A percentile compares a stretch with the other conserved stretches of the same genome.
Conservation (phyloP, 64 coral and sea anemone species). For the Montipora cactus region DNA sequence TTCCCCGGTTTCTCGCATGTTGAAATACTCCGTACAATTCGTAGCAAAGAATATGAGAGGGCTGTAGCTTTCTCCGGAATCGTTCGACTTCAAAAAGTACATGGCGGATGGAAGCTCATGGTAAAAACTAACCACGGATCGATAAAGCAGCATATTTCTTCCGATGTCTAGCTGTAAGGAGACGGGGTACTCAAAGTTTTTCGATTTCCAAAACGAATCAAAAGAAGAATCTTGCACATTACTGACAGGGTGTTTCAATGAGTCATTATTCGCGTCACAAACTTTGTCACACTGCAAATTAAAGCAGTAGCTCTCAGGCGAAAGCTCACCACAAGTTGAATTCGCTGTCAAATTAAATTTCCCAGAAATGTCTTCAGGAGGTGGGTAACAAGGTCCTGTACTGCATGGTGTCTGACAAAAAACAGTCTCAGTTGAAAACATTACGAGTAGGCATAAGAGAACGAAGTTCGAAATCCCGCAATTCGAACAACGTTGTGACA, state of each 20-base stretch:
- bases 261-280: conserved; percentile 19
- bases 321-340: conserved; percentile 53
- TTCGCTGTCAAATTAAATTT: conserved; percentile 55
- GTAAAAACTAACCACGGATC: conserved; percentile 46
- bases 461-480: conserved; percentile 18
- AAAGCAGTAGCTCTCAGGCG: conserved; percentile 18
- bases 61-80: conserved; percentile 29
- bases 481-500: conserved; percentile 14
- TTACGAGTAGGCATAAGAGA: not conserved
- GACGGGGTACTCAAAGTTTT: conserved; percentile 58
- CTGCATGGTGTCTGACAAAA: conserved; percentile 6
- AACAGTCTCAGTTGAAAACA: conserved; percentile 24
- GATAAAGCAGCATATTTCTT: conserved; percentile 41
- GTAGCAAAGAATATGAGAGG: conserved; percentile 51
- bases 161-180: conserved; percentile 52
- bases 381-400: conserved; percentile 58
- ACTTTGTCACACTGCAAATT: conserved; percentile 28
- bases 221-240: conserved; percentile 14
- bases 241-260: conserved; percentile 4
- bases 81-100: conserved; percentile 68
- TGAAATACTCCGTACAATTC: conserved; percentile 55
- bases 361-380: conserved; percentile 16
- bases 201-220: conserved; percentile 67
- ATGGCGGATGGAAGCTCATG: conserved; percentile 55
- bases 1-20: conserved; percentile 14